phyloP scores from a whole-genome alignment of 2,797 vertebrate genomes.

The Morelia viridis region DNA sequence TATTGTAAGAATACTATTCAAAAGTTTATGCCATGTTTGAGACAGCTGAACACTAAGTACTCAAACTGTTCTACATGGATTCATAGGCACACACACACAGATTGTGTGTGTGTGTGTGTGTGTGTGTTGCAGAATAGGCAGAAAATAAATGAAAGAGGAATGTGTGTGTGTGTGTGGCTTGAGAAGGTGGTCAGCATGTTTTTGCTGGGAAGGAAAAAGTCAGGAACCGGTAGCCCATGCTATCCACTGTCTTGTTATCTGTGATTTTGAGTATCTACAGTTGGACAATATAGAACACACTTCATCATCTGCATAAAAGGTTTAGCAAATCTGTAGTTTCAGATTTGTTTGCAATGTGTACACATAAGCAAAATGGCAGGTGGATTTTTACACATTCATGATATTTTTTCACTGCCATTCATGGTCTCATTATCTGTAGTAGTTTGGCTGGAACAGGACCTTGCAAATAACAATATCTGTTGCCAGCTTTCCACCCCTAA shows the following conservation, averaged over 20 bases:
- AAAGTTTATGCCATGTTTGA: conserved; percentile 10
- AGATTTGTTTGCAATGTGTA: background rate
- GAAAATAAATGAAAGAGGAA: too few species aligned
- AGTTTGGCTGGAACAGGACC: background rate
- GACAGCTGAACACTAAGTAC: background rate
- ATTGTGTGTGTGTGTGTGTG: background rate
- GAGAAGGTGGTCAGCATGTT: conserved; percentile 25
- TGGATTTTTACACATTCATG: background rate
- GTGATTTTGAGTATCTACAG: background rate
- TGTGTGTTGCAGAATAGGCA: background rate
- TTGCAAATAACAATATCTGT: background rate
- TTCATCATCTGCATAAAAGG: background rate
- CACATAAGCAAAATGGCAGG: background rate
- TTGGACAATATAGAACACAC: background rate
- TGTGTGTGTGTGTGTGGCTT: background rate
- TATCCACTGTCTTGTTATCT: background rate
- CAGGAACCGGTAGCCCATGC: background rate
- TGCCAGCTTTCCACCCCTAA: background rate
- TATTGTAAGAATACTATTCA: background rate
- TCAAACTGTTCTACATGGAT: background rate
- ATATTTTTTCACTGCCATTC: background rate
- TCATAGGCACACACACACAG: background rate
- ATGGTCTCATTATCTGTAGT: background rate
- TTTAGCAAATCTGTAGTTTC: background rate
- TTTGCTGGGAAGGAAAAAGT: background rate